phyloP scores from a whole-genome alignment of 1,140 invertebrate species.

The Microplitis mediator region DNA sequence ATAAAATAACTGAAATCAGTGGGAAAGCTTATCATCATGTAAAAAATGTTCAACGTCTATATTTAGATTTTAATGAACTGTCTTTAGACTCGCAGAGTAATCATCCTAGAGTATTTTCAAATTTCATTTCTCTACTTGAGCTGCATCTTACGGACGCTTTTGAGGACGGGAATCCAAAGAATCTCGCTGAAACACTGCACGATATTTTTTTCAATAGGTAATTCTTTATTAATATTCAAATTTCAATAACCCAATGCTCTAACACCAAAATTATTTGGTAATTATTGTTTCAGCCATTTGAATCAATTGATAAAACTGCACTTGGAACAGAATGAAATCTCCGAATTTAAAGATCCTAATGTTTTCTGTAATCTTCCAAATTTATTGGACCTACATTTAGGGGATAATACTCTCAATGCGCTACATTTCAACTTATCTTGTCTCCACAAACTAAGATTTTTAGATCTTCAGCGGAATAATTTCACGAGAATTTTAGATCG shows the following conservation, averaged over 20 bases:
- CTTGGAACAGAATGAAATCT: constrained; percentile 81
- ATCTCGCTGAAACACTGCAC: constrained; percentile 70
- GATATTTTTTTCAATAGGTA: constrained; percentile 74
- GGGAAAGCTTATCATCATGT: constrained; percentile 82
- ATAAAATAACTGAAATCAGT: constrained; percentile 75
- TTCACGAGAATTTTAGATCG: constrained; percentile 66
- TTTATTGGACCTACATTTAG: constrained; percentile 73
- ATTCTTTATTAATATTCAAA: neutral
- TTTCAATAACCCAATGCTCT: constrained; percentile 11
- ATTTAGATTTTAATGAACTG: constrained; percentile 77
- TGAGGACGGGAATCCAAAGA: constrained; percentile 68
- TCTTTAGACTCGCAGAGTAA: constrained; percentile 66
- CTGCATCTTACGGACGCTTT: constrained; percentile 80
- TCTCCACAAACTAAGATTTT: constrained; percentile 69
- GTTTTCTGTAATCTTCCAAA: constrained; percentile 76
- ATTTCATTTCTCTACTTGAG: constrained; percentile 75
- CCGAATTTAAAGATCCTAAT: constrained; percentile 67
- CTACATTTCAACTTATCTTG: constrained; percentile 74
- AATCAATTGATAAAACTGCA: constrained; percentile 74
- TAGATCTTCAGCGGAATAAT: constrained; percentile 75
- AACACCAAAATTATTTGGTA: neutral
- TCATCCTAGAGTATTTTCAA: constrained; percentile 79
- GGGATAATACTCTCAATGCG: constrained; percentile 68
- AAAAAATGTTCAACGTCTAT: constrained; percentile 71
- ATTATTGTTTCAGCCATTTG: constrained; percentile 61